phyloP scores from a whole-genome alignment of 2,888 invertebrate genomes.

The Ochropleura leucogaster region DNA sequence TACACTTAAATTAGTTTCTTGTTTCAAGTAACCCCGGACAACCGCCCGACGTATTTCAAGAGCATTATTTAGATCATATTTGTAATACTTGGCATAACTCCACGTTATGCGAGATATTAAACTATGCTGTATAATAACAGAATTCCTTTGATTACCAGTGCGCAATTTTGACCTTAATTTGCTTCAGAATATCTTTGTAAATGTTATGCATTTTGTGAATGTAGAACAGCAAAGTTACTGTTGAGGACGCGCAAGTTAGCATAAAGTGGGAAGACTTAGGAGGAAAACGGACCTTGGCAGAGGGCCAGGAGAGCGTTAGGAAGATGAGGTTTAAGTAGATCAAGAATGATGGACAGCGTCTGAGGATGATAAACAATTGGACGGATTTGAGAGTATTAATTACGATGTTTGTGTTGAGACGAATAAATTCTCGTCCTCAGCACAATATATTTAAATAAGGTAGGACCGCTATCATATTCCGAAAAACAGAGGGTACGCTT shows the following conservation, averaged over 20 bases:
- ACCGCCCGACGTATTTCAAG: slow-evolving; percentile 42
- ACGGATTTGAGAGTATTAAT: not conserved
- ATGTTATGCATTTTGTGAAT: slow-evolving; percentile 49
- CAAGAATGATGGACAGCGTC: slow-evolving; percentile 21
- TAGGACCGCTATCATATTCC: not conserved
- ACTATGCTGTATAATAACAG: slow-evolving; percentile 57
- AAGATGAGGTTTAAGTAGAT: slow-evolving; percentile 28
- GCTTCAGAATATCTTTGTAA: slow-evolving; percentile 47
- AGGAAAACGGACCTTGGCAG: slow-evolving; percentile 40
- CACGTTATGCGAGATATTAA: slow-evolving; percentile 56
- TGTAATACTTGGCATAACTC: slow-evolving; percentile 58
- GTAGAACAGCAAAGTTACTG: slow-evolving; percentile 13
- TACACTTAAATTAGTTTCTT: slow-evolving; percentile 30
- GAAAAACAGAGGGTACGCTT: not conserved
- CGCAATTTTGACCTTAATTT: slow-evolving; percentile 54
- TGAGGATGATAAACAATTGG: slow-evolving; percentile 15
- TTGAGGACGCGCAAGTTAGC: slow-evolving; percentile 21
- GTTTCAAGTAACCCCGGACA: slow-evolving; percentile 21
- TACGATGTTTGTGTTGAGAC: not conserved
- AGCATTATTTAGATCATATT: slow-evolving; percentile 39
- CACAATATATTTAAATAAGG: not conserved
- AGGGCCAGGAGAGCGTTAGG: slow-evolving; percentile 23
- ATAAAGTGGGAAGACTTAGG: slow-evolving; percentile 24
- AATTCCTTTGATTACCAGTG: slow-evolving; percentile 59
- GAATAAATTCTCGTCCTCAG: not conserved